Evolutionary conservation across 1,140 invertebrate species (phyloP).

Genomic region (Temnothorax longispinosus): DNA sequence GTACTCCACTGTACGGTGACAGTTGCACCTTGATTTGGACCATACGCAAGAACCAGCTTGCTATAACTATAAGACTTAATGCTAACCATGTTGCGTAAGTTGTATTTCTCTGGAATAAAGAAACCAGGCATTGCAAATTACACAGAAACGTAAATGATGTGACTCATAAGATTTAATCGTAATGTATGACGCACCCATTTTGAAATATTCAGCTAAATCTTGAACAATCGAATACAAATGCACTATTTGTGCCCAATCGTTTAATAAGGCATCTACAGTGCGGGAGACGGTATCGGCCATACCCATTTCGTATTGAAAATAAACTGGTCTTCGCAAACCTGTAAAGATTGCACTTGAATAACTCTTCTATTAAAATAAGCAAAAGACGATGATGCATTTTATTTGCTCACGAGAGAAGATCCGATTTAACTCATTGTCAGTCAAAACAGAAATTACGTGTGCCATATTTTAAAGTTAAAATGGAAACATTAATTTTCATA

Average conservation of each 20-base stretch:
- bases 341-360: neutral
- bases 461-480: neutral
- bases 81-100: constrained; percentile 88
- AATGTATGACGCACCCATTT: constrained; percentile 84
- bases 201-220: constrained; percentile 91
- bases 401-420: neutral
- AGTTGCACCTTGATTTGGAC: constrained; percentile 90
- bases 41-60: constrained; percentile 93
- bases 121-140: constrained; percentile 34
- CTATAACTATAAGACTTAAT: constrained; percentile 95
- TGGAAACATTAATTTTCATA: neutral
- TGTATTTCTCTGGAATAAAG: constrained; percentile 87
- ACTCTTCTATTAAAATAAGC: constrained; percentile 9
- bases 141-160: neutral
- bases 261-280: constrained; percentile 93
- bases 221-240: constrained; percentile 94
- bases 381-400: neutral
- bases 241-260: constrained; percentile 96
- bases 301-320: constrained; percentile 95
- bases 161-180: neutral
- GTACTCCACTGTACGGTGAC: constrained; percentile 92
- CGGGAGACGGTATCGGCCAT: constrained; percentile 90
- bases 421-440: neutral
- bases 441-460: neutral
- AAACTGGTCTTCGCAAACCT: constrained; percentile 93